A percentile compares a stretch with the other conserved stretches of the same genome.
phyloP scores from a whole-genome alignment of 1,140 invertebrate species.

The Schlechtendalia chinensis region DNA sequence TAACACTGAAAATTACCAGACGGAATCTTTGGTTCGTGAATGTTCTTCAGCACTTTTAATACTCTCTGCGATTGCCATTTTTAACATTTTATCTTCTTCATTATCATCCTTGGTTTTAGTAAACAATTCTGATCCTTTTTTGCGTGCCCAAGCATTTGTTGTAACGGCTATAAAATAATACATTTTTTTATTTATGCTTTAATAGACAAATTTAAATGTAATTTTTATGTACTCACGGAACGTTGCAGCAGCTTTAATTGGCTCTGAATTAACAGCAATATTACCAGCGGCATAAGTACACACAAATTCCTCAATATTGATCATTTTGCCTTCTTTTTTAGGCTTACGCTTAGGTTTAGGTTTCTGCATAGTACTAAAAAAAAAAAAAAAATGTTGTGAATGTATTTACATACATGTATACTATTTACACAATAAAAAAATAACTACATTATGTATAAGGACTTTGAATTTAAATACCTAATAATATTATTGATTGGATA shows the following conservation, averaged over 20 bases:
- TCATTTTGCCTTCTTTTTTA: constrained; percentile 41
- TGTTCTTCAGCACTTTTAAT: constrained; percentile 48
- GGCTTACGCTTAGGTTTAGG: constrained; percentile 38
- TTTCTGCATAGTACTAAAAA: constrained; percentile 33
- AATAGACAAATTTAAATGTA: not conserved
- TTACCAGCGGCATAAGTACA: constrained; percentile 26
- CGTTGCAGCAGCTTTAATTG: constrained; percentile 43
- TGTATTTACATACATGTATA: not conserved
- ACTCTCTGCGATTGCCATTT: constrained; percentile 45
- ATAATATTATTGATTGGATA: too few relatives aligned
- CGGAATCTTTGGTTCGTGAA: constrained; percentile 32
- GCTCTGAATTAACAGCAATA: constrained; percentile 28
- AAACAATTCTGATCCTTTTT: constrained; percentile 45
- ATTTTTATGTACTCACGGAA: constrained; percentile 18
- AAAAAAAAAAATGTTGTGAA: not conserved
- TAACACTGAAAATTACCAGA: constrained; percentile 1
- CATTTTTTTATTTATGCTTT: not conserved
- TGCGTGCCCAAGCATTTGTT: constrained; percentile 46
- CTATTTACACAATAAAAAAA: not conserved
- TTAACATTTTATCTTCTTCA: constrained; percentile 49
- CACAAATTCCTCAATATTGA: constrained; percentile 46
- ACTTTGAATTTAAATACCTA: not conserved
- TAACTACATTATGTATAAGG: not conserved
- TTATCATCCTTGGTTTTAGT: constrained; percentile 39
- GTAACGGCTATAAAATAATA: constrained; percentile 32